A percentile compares a stretch with the other conserved stretches of the same genome.
Evolutionary conservation across 2,113 vertebrate species (phyloP).

Genomic region (Hemicordylus capensis): DNA sequence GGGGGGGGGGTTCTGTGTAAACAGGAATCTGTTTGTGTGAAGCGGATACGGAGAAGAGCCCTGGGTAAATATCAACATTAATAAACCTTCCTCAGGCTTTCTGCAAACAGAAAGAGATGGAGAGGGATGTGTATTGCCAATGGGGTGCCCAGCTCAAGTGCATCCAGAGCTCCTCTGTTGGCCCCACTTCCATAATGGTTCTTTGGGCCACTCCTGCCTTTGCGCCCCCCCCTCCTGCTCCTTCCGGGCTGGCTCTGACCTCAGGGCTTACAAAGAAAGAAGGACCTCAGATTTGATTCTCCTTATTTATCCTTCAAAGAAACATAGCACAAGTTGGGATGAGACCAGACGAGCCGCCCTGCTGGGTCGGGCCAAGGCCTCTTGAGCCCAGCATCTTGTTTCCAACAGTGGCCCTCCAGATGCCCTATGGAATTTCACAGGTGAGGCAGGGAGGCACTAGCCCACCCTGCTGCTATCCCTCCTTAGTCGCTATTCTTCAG

Average conservation of each 20-base stretch:
- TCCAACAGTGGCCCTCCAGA: no score
- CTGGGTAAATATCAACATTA: constrained; percentile 64
- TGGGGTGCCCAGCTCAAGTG: no score
- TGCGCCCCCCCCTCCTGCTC: neutral
- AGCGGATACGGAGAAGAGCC: constrained; percentile 43
- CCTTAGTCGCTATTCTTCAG: no score
- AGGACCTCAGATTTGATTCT: neutral
- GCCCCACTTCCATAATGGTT: neutral
- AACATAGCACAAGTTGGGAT: neutral
- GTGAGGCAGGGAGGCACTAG: no score
- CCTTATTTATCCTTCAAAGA: neutral
- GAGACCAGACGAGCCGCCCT: no score
- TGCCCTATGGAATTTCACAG: no score
- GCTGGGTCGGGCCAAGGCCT: no score
- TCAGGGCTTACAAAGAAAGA: no score
- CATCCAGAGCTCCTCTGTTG: neutral
- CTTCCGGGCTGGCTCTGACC: no score
- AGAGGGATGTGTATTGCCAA: fast-evolving
- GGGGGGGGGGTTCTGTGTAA: no score
- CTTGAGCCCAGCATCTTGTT: no score
- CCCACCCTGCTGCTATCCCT: no score
- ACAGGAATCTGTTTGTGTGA: constrained; percentile 58
- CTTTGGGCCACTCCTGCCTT: neutral
- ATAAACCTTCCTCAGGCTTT: constrained; percentile 10
- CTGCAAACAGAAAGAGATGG: fast-evolving